Evolutionary conservation across 2,113 vertebrate species (phyloP).

Genomic region (Benitochromis conjunctus): DNA sequence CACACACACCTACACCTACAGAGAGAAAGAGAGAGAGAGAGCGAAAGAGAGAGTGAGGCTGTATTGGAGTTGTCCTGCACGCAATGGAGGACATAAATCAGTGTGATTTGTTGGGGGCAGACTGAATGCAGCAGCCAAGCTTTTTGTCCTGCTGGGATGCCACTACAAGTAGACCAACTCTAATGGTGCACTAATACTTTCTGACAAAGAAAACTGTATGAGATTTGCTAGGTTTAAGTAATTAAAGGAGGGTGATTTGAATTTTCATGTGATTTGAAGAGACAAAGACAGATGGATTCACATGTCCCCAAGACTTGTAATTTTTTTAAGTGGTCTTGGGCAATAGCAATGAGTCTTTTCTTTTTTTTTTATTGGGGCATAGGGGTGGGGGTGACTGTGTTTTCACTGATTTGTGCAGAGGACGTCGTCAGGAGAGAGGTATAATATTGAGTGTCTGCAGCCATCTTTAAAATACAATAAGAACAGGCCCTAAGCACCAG

Average conservation of each 20-base stretch:
- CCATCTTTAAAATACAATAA: background rate
- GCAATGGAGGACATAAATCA: conserved; percentile 23
- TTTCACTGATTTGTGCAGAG: background rate
- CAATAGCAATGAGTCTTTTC: background rate
- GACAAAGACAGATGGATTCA: background rate
- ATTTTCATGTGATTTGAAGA: background rate
- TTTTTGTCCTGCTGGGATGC: background rate
- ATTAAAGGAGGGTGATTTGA: background rate
- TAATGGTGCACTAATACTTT: background rate
- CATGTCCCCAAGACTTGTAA: background rate
- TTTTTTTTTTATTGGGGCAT: background rate
- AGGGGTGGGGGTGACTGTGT: too few relatives aligned
- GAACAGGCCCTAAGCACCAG: background rate
- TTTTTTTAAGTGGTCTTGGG: background rate
- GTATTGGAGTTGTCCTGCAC: background rate
- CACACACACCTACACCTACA: background rate
- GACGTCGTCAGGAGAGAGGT: background rate
- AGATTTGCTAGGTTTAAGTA: background rate
- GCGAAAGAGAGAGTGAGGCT: background rate
- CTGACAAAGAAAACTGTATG: background rate
- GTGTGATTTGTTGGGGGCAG: conserved; percentile 14
- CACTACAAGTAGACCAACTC: background rate
- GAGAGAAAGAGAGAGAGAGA: too few relatives aligned
- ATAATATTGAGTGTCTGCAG: background rate
- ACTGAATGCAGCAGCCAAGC: background rate